Percentiles rank a stretch among this genome's conserved stretches.
Conservation (phyloP, 2,113 vertebrate species). For the Pluvialis apricaria region DNA sequence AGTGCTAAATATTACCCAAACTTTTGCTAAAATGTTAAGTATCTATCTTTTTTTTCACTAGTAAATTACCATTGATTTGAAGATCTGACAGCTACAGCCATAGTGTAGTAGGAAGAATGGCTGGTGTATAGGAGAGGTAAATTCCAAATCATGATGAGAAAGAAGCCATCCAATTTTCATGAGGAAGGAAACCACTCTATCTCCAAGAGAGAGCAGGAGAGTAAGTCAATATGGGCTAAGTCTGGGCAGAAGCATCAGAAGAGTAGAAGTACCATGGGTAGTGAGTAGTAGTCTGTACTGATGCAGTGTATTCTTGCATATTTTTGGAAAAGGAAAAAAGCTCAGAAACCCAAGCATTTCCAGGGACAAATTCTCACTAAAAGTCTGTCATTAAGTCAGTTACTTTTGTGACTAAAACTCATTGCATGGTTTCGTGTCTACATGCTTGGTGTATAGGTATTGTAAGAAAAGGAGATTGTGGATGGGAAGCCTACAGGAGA, state of each 20-base stretch:
- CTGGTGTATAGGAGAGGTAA: conserved; percentile 11
- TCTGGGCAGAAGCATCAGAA: background rate
- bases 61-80: conserved; percentile 62
- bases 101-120: conserved; percentile 3
- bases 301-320: background rate
- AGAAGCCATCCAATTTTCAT: background rate
- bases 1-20: conserved; percentile 74
- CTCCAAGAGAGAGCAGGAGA: background rate
- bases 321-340: background rate
- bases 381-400: background rate
- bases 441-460: background rate
- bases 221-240: background rate
- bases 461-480: background rate
- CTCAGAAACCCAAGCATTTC: background rate
- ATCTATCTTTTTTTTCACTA: conserved; percentile 47
- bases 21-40: conserved; percentile 69
- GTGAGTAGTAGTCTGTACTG: background rate
- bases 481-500: background rate
- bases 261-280: background rate
- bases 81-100: conserved; percentile 56
- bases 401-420: background rate
- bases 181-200: background rate
- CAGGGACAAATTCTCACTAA: background rate
- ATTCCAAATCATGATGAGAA: background rate
- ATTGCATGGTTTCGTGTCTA: background rate